Evolutionary conservation across 64 coral and sea anemone species (phyloP).

Genomic region (Dendrophyllia cribrosa): DNA sequence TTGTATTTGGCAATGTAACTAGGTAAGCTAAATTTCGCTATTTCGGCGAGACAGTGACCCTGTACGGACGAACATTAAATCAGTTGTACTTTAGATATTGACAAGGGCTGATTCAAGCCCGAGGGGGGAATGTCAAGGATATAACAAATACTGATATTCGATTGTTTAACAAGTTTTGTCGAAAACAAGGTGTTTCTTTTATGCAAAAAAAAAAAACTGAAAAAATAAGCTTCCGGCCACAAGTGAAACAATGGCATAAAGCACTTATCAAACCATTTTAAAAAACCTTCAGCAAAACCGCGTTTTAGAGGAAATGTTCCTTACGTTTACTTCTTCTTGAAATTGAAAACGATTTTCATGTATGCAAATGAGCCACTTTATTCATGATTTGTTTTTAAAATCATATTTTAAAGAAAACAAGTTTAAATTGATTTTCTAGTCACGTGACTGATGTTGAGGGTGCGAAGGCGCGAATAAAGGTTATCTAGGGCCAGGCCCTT

Average conservation of each 20-base stretch:
- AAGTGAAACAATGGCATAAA: not conserved
- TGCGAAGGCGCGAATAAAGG: not conserved
- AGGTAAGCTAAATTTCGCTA: too few relatives aligned
- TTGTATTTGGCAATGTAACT: too few relatives aligned
- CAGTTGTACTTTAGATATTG: too few relatives aligned
- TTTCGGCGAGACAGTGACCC: too few relatives aligned
- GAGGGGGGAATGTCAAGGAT: too few relatives aligned
- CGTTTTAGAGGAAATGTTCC: not conserved
- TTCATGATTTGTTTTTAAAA: not conserved
- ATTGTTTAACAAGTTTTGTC: not conserved
- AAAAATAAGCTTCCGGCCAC: not conserved
- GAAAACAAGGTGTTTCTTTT: not conserved
- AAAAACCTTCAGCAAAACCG: not conserved
- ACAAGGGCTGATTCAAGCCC: too few relatives aligned
- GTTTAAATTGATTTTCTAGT: not conserved
- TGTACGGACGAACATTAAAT: too few relatives aligned
- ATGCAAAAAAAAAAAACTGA: not conserved
- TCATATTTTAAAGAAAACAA: not conserved
- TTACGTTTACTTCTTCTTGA: not conserved
- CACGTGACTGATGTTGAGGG: constrained; percentile 3
- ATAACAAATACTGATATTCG: too few relatives aligned
- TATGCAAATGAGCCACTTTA: constrained; percentile 22
- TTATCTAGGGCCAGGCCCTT: not conserved
- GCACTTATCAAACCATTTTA: not conserved
- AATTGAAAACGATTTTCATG: not conserved